Evolutionary conservation across 2,113 vertebrate genomes (phyloP), one percentile per base, ranked within the genome.

Genomic region (Paradisaea rubra): DNA sequence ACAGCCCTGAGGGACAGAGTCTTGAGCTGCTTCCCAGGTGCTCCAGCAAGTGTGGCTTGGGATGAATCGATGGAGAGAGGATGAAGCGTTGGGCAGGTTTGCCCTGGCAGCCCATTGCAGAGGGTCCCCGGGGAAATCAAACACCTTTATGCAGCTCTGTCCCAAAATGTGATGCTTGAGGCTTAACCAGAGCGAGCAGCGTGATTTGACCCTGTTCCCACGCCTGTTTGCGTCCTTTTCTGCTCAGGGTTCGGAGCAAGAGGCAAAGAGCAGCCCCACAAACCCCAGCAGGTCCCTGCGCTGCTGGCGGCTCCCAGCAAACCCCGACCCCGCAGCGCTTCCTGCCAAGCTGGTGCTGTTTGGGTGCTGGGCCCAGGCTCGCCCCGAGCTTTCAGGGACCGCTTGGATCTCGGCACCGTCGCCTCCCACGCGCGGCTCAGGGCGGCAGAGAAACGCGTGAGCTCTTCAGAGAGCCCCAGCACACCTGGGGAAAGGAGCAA

Each of bases 241-340:
- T 3, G 0, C 1, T 2, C 68, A 3, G 14, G 5, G 4, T 11
- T 16, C 0, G 8, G 49, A 41, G 54, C 5, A 1, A 42, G 81
- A 33, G n/a, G 60, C 45, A 33, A 31, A 63, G 72, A 44, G 2
- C 80, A 45, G 14, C 59, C 35, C 49, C 63, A 3, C 0, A 6
- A 53, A 20, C 25, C 15, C 7, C 88, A 7, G 61, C 3, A 2
- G 11, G 5, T 19, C 56, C 54, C 79, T 9, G 50, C 35, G 2
- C 6, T 1, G 1, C 79, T 19, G 30, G 69, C 0, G 1, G 63
- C 60, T 47, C 16, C 65, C 66, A 20, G 66, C 44, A 27, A 47
- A 17, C 15, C 86, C 66, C 0, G 0, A 23, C 2, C 63, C 80
- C 5, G 0, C 0, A 9, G 9, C 11, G 1, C 6, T 7, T 22